phyloP scores from a whole-genome alignment of 2,888 invertebrate species.

The Ommatoiulus sabulosus region DNA sequence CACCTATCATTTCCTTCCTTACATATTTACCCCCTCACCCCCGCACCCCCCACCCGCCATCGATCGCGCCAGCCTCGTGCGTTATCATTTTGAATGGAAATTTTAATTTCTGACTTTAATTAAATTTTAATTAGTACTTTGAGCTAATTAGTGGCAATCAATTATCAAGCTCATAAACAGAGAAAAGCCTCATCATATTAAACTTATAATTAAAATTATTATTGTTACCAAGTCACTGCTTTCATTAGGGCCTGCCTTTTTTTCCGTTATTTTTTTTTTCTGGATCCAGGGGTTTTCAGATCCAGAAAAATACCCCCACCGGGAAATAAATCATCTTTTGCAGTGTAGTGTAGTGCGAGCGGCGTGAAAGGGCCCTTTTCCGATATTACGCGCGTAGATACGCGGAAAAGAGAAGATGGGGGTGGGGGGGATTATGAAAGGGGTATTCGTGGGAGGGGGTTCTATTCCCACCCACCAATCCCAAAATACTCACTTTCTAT shows the following conservation, averaged over 20 bases:
- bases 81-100: constrained; percentile 60
- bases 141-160: constrained; percentile 61
- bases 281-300: background rate
- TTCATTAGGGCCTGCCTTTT: constrained; percentile 47
- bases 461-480: background rate
- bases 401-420: background rate
- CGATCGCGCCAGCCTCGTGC: constrained; percentile 57
- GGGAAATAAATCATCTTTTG: constrained; percentile 46
- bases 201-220: constrained; percentile 61
- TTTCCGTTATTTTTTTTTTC: background rate
- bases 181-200: constrained; percentile 60
- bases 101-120: constrained; percentile 61
- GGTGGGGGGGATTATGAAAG: constrained; percentile 28
- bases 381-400: background rate
- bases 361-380: background rate
- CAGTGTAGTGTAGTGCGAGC: no score
- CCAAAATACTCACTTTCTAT: background rate
- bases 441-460: background rate
- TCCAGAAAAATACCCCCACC: background rate
- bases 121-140: constrained; percentile 61
- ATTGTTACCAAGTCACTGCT: constrained; percentile 59
- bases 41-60: constrained; percentile 53
- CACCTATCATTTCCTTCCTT: constrained; percentile 23
- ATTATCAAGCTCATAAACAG: constrained; percentile 61
- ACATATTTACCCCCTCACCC: constrained; percentile 49